Base-by-base conservation (phyloP, 2,797 vertebrate species). In the Danionella dracula region DNA sequence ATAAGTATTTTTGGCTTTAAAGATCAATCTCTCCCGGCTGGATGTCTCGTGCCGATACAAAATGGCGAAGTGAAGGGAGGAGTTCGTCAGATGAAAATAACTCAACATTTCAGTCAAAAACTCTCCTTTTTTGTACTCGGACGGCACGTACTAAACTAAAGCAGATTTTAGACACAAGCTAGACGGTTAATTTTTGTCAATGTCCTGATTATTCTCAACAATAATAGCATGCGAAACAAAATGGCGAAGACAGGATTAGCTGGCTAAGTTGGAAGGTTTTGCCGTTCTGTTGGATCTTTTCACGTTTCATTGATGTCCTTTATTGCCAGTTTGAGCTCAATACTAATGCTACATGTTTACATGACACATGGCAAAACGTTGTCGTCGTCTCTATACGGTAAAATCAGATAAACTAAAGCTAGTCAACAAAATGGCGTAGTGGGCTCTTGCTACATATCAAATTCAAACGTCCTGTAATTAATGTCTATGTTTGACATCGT, bases 51-150 rank as follows among this genome's bases (percentile, higher is more conserved):
- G 73, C 38, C 41, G 35, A 63, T 70, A 81, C 88, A 90, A 91
- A 89, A 90, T 91, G 89, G 89, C 88, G 86, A 83, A 82, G 80
- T 59, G 42, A 74, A 68, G 84, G 86, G 85, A 87, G 86, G 87
- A 85, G 85, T 83, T 84, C 63, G 17, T 66, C 44, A 69, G 63
- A 50, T 74, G 73, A 79, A 81, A 83, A 82, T 70, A 79, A 75
- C 59, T 76, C 44, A 8, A 55, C 42, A 27, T 40, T 19, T 31
- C 69, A 38, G 29, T 61, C 12, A 4, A 66, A 66, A 66, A 5
- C 34, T 17, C 5, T 4, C 11, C 4, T n/a, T 54, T 40, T 50
- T 8, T 17, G 8, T 19, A 13, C 11, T 45, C 19, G 0, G 11
- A 15, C 13, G 19, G 2, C 1, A 19, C 37, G 65, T 21, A 17